Percentiles rank a stretch among this genome's conserved stretches.
Evolutionary conservation across 1,140 invertebrate species (phyloP).

Genomic region (Drosophila tani): DNA sequence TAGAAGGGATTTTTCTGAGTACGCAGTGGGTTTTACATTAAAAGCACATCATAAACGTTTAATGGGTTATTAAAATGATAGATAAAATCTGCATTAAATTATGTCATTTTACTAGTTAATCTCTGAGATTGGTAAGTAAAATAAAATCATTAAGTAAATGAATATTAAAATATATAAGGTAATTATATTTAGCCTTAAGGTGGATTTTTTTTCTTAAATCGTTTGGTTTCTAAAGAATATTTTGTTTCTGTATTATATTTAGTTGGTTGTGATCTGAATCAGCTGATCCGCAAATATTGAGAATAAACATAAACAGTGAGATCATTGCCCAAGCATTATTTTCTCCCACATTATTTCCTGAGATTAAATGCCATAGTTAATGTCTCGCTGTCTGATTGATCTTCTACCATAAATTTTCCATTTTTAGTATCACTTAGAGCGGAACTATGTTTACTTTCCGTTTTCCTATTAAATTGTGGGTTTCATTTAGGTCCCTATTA

Average conservation of each 20-base stretch:
- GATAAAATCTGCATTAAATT: neutral
- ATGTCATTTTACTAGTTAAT: neutral
- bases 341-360: neutral
- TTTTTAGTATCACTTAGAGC: slow-evolving; percentile 1
- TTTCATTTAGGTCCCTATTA: neutral
- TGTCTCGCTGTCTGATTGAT: slow-evolving; percentile 15
- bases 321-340: neutral
- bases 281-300: neutral
- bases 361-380: slow-evolving; percentile 1
- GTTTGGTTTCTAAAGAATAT: neutral
- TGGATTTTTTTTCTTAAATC: neutral
- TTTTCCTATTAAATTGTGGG: neutral
- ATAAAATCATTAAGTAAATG: too few species aligned
- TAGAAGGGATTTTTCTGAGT: neutral
- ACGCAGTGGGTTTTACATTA: neutral
- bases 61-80: slow-evolving; percentile 4
- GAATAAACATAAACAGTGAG: neutral
- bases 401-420: neutral
- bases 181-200: too few species aligned
- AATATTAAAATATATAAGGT: too few species aligned
- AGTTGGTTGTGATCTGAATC: neutral
- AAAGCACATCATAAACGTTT: slow-evolving; percentile 1
- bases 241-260: neutral
- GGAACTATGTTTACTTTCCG: neutral
- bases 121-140: neutral